Evolutionary conservation across 2,113 vertebrate genomes (phyloP).

Genomic region (Ancistrus triradiatus): DNA sequence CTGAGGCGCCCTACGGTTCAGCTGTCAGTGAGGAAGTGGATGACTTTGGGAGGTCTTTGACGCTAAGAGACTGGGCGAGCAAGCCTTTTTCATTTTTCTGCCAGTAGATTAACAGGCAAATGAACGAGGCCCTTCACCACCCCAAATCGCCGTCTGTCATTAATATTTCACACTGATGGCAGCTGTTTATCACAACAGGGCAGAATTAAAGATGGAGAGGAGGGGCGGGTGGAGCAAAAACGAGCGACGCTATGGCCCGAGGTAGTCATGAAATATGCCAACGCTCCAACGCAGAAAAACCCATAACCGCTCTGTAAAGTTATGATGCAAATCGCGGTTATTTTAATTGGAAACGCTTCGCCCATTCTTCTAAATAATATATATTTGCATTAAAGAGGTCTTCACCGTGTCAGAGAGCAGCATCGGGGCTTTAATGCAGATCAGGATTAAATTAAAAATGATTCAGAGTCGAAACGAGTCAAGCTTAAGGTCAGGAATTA

Average conservation of each 20-base stretch:
- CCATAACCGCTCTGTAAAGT: slow-evolving; percentile 17
- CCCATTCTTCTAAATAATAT: slow-evolving; percentile 20
- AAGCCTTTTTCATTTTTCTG: slow-evolving; percentile 65
- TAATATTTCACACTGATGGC: slow-evolving; percentile 77
- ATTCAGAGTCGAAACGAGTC: slow-evolving; percentile 51
- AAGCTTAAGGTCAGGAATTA: slow-evolving; percentile 67
- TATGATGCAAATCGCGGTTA: slow-evolving; percentile 11
- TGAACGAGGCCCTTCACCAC: slow-evolving; percentile 74
- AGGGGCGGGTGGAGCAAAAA: slow-evolving; percentile 30
- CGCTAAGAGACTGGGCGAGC: slow-evolving; percentile 60
- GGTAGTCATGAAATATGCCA: slow-evolving; percentile 44
- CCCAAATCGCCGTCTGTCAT: slow-evolving; percentile 73
- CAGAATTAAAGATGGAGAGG: slow-evolving; percentile 57
- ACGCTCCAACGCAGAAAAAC: slow-evolving; percentile 17
- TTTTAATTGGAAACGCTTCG: background rate
- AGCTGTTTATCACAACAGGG: slow-evolving; percentile 76
- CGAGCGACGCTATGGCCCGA: slow-evolving; percentile 42
- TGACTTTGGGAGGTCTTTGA: slow-evolving; percentile 75
- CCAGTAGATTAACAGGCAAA: slow-evolving; percentile 77
- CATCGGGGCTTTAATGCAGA: slow-evolving; percentile 35
- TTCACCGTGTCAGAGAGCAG: slow-evolving; percentile 30
- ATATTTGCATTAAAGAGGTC: slow-evolving; percentile 14
- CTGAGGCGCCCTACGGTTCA: slow-evolving; percentile 54
- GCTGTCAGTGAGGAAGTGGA: slow-evolving; percentile 68
- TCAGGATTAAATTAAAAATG: slow-evolving; percentile 51